These are phyloP conservation scores for Orchesella flavescens DNA, from an alignment of 2,888 invertebrate species.

Conservation along the genomic window DNA sequence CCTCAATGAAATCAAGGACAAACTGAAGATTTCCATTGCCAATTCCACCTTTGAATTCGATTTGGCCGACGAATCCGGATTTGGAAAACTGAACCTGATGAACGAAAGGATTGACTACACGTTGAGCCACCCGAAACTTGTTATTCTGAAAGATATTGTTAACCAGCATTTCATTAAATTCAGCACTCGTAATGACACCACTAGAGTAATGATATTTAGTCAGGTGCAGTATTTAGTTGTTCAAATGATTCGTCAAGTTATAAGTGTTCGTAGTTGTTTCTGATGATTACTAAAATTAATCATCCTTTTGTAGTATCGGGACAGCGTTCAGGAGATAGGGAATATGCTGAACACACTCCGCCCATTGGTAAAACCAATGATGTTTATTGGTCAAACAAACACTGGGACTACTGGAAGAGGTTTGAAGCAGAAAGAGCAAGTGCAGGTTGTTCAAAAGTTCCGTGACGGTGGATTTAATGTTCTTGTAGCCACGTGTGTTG, in stretches of 20 bases:
- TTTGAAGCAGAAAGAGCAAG: conserved; percentile 88
- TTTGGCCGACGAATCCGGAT: conserved; percentile 35
- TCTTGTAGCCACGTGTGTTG: conserved; percentile 90
- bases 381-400: conserved; percentile 89
- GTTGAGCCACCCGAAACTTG: conserved; percentile 87
- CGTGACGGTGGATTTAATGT: conserved; percentile 85
- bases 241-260: too few relatives aligned
- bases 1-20: conserved; percentile 53
- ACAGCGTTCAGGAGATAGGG: conserved; percentile 91
- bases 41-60: conserved; percentile 61
- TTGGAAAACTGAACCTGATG: conserved; percentile 1
- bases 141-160: conserved; percentile 84
- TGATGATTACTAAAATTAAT: conserved; percentile 32
- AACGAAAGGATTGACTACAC: conserved; percentile 61
- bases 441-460: conserved; percentile 82
- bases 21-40: conserved; percentile 60
- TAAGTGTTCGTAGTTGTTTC: too few relatives aligned
- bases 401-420: conserved; percentile 77
- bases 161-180: conserved; percentile 82
- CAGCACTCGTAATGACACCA: conserved; percentile 76
- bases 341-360: conserved; percentile 83
- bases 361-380: conserved; percentile 86
- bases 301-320: conserved; percentile 83
- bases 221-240: conserved; percentile 75
- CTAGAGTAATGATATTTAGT: conserved; percentile 81